phyloP scores from a whole-genome alignment of 2,888 invertebrate species.

The Caenorhabditis sp. region DNA sequence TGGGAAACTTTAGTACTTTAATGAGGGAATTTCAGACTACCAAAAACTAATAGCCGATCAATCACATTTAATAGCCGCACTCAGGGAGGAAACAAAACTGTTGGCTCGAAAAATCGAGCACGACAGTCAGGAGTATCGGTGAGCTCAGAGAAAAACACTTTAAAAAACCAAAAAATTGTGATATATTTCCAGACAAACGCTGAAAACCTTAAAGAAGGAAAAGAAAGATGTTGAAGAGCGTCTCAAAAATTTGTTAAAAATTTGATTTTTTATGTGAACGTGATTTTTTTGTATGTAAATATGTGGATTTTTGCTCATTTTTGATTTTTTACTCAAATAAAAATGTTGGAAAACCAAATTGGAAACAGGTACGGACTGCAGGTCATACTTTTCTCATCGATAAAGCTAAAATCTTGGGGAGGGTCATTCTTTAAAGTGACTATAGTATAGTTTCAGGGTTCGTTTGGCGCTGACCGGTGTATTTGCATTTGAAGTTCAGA shows the following conservation, averaged over 20 bases:
- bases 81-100: slow-evolving; percentile 48
- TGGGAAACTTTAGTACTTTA: too few species aligned
- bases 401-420: too few species aligned
- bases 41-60: slow-evolving; percentile 47
- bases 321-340: neutral
- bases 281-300: neutral
- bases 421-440: too few species aligned
- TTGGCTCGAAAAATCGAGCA: slow-evolving; percentile 44
- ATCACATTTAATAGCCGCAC: slow-evolving; percentile 47
- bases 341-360: slow-evolving; percentile 1
- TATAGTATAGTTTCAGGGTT: too few species aligned
- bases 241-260: slow-evolving; percentile 29
- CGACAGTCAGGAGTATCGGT: slow-evolving; percentile 44
- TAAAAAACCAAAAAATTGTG: slow-evolving; percentile 1
- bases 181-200: slow-evolving; percentile 13
- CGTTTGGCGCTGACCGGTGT: too few species aligned
- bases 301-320: neutral
- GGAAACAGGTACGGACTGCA: neutral
- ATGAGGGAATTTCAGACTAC: slow-evolving; percentile 29
- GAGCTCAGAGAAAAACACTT: neutral
- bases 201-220: slow-evolving; percentile 29
- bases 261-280: slow-evolving; percentile 7
- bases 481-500: too few species aligned
- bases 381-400: too few species aligned
- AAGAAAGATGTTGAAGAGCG: slow-evolving; percentile 34